Conservation (phyloP, 2,888 invertebrate species). For the Lithophane semibrunnea region DNA sequence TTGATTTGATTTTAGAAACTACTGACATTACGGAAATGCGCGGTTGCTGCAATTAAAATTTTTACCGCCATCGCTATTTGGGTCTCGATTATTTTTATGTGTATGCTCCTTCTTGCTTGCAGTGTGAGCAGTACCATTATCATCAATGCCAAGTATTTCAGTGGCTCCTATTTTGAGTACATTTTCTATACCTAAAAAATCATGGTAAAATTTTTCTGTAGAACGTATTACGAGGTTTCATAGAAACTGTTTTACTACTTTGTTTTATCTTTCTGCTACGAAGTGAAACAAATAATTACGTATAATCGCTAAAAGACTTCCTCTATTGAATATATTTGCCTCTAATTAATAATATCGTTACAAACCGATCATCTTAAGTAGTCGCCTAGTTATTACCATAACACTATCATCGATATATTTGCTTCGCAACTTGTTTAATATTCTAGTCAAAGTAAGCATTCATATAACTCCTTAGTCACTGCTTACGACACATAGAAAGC, state of each 20-base stretch:
- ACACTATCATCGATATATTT: background rate
- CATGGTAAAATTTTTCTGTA: background rate
- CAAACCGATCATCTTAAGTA: background rate
- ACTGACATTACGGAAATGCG: conserved; percentile 53
- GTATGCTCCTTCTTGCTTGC: conserved; percentile 27
- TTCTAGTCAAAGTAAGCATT: conserved; percentile 24
- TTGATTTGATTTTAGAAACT: conserved; percentile 63
- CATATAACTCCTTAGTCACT: conserved; percentile 20
- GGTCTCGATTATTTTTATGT: conserved; percentile 46
- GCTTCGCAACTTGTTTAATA: conserved; percentile 30
- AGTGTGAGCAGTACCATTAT: conserved; percentile 11
- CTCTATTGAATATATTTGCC: conserved; percentile 1
- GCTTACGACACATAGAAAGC: conserved; percentile 50
- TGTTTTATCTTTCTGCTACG: background rate
- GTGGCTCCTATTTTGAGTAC: too few species aligned
- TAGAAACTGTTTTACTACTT: background rate
- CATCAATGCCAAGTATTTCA: background rate
- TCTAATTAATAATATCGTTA: background rate
- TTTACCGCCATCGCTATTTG: conserved; percentile 50
- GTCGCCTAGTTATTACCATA: background rate
- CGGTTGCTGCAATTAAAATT: conserved; percentile 59
- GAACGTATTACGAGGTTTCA: background rate
- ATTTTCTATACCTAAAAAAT: background rate
- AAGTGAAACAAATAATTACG: background rate
- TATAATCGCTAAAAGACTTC: conserved; percentile 19